Base-by-base conservation (phyloP, 2,797 vertebrate species). In the Rousettus madagascariensis region DNA sequence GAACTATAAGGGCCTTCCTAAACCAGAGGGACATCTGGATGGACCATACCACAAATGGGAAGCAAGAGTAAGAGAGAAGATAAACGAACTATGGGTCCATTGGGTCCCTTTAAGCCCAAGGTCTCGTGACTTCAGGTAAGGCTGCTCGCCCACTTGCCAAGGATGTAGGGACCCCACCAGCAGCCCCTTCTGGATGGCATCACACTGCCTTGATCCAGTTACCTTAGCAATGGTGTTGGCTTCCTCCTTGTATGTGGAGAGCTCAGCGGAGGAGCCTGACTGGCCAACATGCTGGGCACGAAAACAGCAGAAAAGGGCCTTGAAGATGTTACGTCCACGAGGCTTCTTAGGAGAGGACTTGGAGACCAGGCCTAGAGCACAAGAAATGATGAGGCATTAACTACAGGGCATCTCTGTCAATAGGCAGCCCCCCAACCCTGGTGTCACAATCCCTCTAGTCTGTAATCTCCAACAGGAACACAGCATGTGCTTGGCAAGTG, bases 241-340 rank as follows among this genome's bases (percentile, higher is more conserved):
- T 98, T 99, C 99, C 98, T 99, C 99, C 75, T 99, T 98, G 94
- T 98, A 98, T 36, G 98, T 98, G 72, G 99, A 97, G 95, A 98
- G 98, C 97, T 99, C 99, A 95, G 98, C 99, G 97, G 98, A 98
- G 89, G 98, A 98, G 78, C 98, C 98, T 22, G 98, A 95, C 97
- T 99, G 99, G 96, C 98, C 98, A 95, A 98, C 99, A 99, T 99
- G 99, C 98, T 99, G 99, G 96, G 99, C 97, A 79, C 98, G 98
- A 95, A 99, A 98, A 99, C 99, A 99, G 97, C 99, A 99, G 98
- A 99, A 99, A 96, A 99, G 98, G 0, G 99, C 99, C 98, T 99
- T 99, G 97, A 99, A 99, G 98, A 99, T 99, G 98, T 98, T 99
- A 95, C 99, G 99, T 97, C 99, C 99, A 95, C 98, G 98, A 41